Percentiles rank a stretch among this genome's conserved stretches.
Conservation (phyloP, 2,888 invertebrate genomes). For the Microchrysa polita region DNA sequence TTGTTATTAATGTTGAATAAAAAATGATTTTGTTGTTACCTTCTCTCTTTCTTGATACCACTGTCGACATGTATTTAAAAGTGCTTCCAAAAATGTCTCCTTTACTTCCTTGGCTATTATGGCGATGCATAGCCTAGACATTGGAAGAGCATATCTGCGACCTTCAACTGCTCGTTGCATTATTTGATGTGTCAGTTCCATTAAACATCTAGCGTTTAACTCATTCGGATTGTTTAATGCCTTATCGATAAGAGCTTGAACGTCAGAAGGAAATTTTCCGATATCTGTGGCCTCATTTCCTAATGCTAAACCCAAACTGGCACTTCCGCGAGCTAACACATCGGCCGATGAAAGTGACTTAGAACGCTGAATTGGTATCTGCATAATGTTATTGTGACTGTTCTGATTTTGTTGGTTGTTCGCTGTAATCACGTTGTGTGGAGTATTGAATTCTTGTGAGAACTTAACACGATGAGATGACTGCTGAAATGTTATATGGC, state of each 20-base stretch:
- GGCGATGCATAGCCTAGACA: conserved; percentile 84
- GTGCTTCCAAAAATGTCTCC: conserved; percentile 88
- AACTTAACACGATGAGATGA: conserved; percentile 63
- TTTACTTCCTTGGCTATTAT: conserved; percentile 88
- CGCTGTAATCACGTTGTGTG: conserved; percentile 56
- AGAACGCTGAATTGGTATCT: conserved; percentile 73
- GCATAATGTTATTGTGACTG: conserved; percentile 46
- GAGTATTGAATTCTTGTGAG: conserved; percentile 60
- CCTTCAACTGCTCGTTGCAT: conserved; percentile 84
- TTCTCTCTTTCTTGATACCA: conserved; percentile 87
- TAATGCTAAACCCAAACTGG: conserved; percentile 70
- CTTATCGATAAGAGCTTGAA: conserved; percentile 77
- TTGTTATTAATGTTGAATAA: no score
- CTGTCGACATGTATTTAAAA: conserved; percentile 89
- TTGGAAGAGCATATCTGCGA: conserved; percentile 78
- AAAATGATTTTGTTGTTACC: conserved; percentile 62
- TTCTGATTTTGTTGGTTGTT: conserved; percentile 45
- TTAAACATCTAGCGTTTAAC: conserved; percentile 76
- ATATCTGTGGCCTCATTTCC: conserved; percentile 80
- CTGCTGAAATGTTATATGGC: no score
- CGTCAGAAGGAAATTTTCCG: conserved; percentile 77
- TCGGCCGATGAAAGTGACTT: conserved; percentile 85
- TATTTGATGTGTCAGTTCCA: conserved; percentile 86
- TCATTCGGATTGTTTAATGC: conserved; percentile 86
- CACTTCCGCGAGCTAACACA: conserved; percentile 73